Base-by-base conservation (phyloP, 2,797 vertebrate species). In the Menidia menidia region DNA sequence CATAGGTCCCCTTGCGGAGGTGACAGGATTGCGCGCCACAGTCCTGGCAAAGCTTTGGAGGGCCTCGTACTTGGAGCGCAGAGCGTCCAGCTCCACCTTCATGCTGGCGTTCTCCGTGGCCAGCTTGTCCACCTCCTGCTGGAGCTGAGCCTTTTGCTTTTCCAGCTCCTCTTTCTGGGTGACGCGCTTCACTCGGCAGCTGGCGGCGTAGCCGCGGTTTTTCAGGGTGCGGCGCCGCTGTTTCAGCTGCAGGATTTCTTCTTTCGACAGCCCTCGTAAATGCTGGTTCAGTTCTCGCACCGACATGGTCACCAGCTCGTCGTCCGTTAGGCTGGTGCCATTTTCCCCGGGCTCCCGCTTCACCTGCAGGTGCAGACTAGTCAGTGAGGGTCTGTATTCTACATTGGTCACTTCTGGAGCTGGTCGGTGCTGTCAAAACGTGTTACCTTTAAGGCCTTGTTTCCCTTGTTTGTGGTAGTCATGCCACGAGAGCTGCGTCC, bases 131-230 rank as follows among this genome's bases (percentile, higher is more conserved):
- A 99, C 98, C 84, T 99, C 98, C 80, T 96, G 96, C 93, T 99
- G 98, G 73, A 99, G 94, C 90, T 95, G 96, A 4, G 95, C 95
- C 92, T 98, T 99, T 91, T 99, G 98, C 88, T 96, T 96, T 92
- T 99, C 98, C 90, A 99, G 95, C 95, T 98, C 98, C 88, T 99
- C 97, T 83, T 98, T 98, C 93, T 99, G 98, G 1, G 98, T 99
- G 61, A 99, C 98, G 0, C 98, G 95, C 91, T 99, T 99, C 72
- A 99, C 97, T 0, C 98, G 94, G 89, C 98, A 99, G 93, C 97
- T 98, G 85, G 98, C 98, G 0, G 98, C 98, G 16, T 99, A 99
- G 71, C 97, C 98, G 0, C 98, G 96, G 93, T 99, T 99, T 88
- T 99, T 99, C 62, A 99, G 95, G 2, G 98, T 99, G 78, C 98